Conservation (phyloP, 2,888 invertebrate species). For the Hemicrepidius hirtus region DNA sequence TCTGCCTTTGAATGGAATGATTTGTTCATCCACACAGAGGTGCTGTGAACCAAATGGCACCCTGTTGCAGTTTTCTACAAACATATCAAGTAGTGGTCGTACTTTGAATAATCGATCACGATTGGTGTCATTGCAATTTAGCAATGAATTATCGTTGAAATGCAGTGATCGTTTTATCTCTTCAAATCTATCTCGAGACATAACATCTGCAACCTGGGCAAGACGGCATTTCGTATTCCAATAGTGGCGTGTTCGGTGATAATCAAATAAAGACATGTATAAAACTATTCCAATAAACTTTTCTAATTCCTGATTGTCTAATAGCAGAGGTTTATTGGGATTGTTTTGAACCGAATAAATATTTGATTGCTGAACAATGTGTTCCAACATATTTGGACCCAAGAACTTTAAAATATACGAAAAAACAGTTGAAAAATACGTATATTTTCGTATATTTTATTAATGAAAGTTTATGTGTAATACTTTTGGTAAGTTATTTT, state of each 20-base stretch:
- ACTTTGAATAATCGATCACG: no score
- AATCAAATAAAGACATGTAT: not conserved
- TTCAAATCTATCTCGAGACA: conserved; percentile 1
- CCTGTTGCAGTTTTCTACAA: no score
- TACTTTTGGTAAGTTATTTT: no score
- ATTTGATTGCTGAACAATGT: not conserved
- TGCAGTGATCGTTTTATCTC: conserved; percentile 11
- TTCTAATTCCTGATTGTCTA: not conserved
- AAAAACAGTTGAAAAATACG: no score
- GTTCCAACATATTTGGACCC: no score
- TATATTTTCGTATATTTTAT: no score
- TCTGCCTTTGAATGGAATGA: no score
- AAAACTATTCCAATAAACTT: not conserved
- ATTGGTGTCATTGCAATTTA: not conserved
- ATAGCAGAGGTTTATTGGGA: not conserved
- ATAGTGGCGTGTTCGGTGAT: not conserved
- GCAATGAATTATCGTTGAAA: not conserved
- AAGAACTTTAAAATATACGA: no score
- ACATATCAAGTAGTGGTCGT: no score
- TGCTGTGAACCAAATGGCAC: no score
- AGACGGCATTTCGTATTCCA: not conserved
- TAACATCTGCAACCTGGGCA: not conserved
- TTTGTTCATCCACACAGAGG: no score
- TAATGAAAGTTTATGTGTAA: no score
- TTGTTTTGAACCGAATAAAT: conserved; percentile 1